Evolutionary conservation across 2,797 vertebrate species (phyloP).

Genomic region (Mormyrops boulengeri): DNA sequence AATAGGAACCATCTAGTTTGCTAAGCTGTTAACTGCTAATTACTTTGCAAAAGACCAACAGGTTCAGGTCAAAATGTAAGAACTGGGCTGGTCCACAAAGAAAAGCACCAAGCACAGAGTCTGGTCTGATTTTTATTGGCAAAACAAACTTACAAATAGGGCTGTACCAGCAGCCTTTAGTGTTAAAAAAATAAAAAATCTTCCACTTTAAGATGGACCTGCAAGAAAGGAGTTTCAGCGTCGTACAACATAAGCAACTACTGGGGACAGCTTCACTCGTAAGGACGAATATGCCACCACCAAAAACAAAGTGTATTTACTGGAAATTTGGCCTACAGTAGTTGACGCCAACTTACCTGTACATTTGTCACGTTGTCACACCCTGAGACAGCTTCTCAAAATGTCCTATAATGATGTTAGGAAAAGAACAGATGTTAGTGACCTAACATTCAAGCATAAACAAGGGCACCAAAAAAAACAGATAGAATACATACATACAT

Average conservation of each 20-base stretch:
- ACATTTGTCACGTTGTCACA: not conserved
- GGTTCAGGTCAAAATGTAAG: not conserved
- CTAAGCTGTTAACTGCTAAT: not conserved
- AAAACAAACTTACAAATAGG: constrained; percentile 6
- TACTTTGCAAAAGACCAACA: not conserved
- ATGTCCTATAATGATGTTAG: not conserved
- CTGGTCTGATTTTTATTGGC: not conserved
- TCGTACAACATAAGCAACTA: not conserved
- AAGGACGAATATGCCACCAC: not conserved
- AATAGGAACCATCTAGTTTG: not conserved
- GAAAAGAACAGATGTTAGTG: not conserved
- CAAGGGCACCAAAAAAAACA: not conserved
- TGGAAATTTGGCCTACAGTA: not conserved
- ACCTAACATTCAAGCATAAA: not conserved
- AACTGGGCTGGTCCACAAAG: not conserved
- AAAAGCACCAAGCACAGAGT: not conserved
- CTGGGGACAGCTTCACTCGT: not conserved
- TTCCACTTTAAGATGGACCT: constrained; percentile 18
- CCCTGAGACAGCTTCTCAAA: not conserved
- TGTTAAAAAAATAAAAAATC: constrained; percentile 11
- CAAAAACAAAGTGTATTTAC: not conserved
- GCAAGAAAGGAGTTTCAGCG: constrained; percentile 1
- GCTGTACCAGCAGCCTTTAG: constrained; percentile 25
- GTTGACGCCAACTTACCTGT: not conserved
- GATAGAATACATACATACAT: not conserved